Conservation (phyloP, 2,888 invertebrate species). For the Andrena haemorrhoa region DNA sequence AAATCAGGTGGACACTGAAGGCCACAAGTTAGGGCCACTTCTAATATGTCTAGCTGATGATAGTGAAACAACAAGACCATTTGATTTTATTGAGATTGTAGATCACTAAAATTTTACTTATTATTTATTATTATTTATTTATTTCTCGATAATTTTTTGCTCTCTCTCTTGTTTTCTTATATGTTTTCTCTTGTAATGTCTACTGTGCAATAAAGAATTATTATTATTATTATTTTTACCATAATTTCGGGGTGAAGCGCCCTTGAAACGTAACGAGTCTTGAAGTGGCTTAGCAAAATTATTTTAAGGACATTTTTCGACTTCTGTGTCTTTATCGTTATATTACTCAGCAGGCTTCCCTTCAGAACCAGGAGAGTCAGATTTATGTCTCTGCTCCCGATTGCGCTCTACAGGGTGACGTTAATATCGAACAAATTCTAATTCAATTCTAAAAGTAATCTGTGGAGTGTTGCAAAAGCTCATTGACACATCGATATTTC, state of each 20-base stretch:
- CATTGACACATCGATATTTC: constrained; percentile 2
- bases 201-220: too few species aligned
- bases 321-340: neutral
- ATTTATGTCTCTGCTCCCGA: constrained; percentile 1
- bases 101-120: too few species aligned
- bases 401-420: neutral
- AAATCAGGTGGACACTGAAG: neutral
- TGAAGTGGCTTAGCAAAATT: neutral
- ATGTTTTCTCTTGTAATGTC: too few species aligned
- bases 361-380: neutral
- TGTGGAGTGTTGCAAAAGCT: constrained; percentile 13
- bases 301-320: neutral
- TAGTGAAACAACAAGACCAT: too few species aligned
- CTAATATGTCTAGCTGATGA: neutral
- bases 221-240: too few species aligned
- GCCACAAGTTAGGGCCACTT: neutral
- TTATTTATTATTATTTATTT: too few species aligned
- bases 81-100: too few species aligned
- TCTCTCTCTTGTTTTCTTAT: too few species aligned
- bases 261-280: neutral
- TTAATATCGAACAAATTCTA: neutral
- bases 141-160: too few species aligned
- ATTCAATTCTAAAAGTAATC: constrained; percentile 28
- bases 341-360: neutral
- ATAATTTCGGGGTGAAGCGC: neutral